Base-by-base conservation (phyloP, 2,888 invertebrate genomes). In the Phyllotreta striolata region DNA sequence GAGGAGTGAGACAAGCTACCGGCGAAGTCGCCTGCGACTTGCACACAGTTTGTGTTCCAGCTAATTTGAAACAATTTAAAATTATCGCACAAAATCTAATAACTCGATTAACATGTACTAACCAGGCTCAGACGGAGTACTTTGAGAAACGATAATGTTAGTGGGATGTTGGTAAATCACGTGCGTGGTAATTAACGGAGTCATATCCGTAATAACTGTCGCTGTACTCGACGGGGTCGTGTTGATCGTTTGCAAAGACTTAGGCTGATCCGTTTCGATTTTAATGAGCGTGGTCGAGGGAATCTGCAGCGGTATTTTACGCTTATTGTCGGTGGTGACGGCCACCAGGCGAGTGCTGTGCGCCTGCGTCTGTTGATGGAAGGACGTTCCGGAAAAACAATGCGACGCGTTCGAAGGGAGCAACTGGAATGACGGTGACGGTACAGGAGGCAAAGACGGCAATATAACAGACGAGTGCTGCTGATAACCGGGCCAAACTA, bases 401-500 rank as follows among this genome's bases (percentile, higher is more conserved):
- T 89, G 86, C 41, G 88, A 86, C 24, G 79, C 76, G 40, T 78
- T 74, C 4, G 81, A 79, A 66, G 84, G 82, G 12, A 91, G 84
- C 62, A 90, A 88, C 41, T 91, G 82, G 7, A 90, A 86, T 59
- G 90, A 88, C 0, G 89, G 84, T 56, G 88, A 87, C 0, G 87
- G 84, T 0, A 87, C 86, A 47, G 87, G 87, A 0, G 88, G 80
- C 41, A 83, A 76, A 37, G 75, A 73, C 46, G 82, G 81, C 64
- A 83, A 76, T 38, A 84, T 78, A 57, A 83, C 83, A 57, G 83
- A 81, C n/a, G 80, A 79, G 14, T 77, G 80, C 74, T 84, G 84
- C 59, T 84, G 82, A 78, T 90, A 86, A 73, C 89, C 88, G 41
- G 91, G 90, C 91, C 91, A 91, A 13, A 91, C 87, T 47, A 91